Evolutionary conservation across 2,113 vertebrate genomes (phyloP).

Genomic region (Rhynchopsitta pachyrhyncha): DNA sequence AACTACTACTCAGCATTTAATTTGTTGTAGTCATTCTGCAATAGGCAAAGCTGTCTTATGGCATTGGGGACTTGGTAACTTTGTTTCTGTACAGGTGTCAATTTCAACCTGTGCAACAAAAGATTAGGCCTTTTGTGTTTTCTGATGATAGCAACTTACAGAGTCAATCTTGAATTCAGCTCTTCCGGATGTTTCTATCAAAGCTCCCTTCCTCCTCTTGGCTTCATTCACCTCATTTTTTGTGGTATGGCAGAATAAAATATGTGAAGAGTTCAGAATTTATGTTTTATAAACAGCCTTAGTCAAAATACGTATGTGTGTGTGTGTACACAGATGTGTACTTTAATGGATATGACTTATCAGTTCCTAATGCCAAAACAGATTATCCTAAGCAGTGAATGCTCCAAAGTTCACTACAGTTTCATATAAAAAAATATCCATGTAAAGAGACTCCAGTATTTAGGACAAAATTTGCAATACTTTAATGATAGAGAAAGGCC

Average conservation of each 20-base stretch:
- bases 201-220: not conserved
- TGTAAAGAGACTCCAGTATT: not conserved
- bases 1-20: not conserved
- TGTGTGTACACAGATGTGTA: not conserved
- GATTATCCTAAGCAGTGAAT: not conserved
- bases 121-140: not conserved
- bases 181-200: not conserved
- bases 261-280: not conserved
- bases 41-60: not conserved
- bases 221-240: not conserved
- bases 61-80: not conserved
- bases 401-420: not conserved
- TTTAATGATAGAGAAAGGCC: not conserved
- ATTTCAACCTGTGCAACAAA: not conserved
- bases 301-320: fast-evolving
- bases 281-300: not conserved
- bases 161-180: not conserved
- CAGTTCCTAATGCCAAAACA: not conserved
- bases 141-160: not conserved
- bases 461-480: not conserved
- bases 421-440: not conserved
- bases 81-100: not conserved
- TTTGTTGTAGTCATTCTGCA: not conserved
- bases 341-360: not conserved
- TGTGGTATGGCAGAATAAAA: not conserved